Base-by-base conservation (phyloP, 1,140 invertebrate species). In the Papilio glaucus region DNA sequence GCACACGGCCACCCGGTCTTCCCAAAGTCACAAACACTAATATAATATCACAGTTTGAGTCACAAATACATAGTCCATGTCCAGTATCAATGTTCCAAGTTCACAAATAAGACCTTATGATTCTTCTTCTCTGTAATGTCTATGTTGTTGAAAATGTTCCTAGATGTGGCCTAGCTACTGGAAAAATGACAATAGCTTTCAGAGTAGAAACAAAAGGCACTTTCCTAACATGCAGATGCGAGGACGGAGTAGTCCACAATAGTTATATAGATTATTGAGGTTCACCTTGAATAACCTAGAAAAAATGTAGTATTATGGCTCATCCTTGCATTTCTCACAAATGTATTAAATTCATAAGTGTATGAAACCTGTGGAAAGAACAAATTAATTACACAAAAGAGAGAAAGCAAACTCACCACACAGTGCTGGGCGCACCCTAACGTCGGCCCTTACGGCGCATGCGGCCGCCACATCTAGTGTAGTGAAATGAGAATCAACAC, bases 11-110 rank as follows among this genome's bases (percentile, higher is more conserved):
- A 83, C 86, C 81, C 72, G 83, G 84, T 84, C 83, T 87, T 88
- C 83, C 71, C 61, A 80, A 72, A 62, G 71, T 80, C 80, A 86
- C 83, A 76, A 68, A 74, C 83, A 87, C 82, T 82, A 77, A 82
- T 57, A 21, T 57, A 24, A 79, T 82, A 85, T 84, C 89, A 90
- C 87, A 89, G 84, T 84, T 77, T 78, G 79, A 42, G 86, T 85
- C 85, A 87, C 85, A 87, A 77, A 77, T 83, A 70, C 39, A 67
- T 39, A 24, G 26, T 76, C 60, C 39, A 33, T 72, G 76, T 84
- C 77, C 79, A 18, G 65, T 33, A 49, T 68, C 15, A 65, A 38
- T 45, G 45, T 45, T 69, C 67, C 39, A 68, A 21, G n/a, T 69
- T 37, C 67, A 69, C 67, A 37, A 53, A n/a, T n/a, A 53, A 29